These are phyloP conservation scores for Cuniculus paca DNA, from an alignment of 2,797 vertebrate genomes.

Conservation along the genomic window DNA sequence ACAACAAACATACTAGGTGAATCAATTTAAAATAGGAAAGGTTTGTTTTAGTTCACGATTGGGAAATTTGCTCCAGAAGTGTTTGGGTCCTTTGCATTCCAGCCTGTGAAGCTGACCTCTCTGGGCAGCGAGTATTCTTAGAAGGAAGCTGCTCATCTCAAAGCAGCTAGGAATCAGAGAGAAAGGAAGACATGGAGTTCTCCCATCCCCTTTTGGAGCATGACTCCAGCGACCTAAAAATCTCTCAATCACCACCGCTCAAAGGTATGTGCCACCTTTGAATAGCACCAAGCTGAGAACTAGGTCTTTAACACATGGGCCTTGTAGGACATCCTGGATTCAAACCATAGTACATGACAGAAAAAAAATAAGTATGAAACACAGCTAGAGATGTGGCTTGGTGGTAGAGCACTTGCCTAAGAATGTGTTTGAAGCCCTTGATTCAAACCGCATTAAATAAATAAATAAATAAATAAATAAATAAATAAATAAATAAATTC, in stretches of 20 bases:
- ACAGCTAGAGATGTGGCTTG: not conserved
- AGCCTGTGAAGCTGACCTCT: no score
- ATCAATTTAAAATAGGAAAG: not conserved
- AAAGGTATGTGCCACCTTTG: not conserved
- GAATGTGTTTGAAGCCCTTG: not conserved
- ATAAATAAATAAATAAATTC: not conserved
- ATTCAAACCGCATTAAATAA: not conserved
- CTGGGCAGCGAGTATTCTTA: not conserved
- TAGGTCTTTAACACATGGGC: not conserved
- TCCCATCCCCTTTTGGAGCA: no score
- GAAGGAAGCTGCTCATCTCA: not conserved
- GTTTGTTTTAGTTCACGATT: no score
- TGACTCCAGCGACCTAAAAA: no score
- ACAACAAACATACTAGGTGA: not conserved
- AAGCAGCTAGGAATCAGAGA: not conserved
- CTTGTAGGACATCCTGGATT: not conserved
- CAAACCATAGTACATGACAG: not conserved
- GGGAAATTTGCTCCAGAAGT: not conserved
- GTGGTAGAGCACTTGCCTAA: not conserved
- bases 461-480: not conserved
- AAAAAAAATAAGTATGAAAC: not conserved
- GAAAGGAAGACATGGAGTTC: not conserved
- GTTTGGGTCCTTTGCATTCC: not conserved
- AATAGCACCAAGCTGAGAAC: not conserved
- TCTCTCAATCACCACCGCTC: not conserved